These are phyloP conservation scores for Sitophilus oryzae DNA, from an alignment of 1,140 invertebrate genomes.

Conservation along the genomic window DNA sequence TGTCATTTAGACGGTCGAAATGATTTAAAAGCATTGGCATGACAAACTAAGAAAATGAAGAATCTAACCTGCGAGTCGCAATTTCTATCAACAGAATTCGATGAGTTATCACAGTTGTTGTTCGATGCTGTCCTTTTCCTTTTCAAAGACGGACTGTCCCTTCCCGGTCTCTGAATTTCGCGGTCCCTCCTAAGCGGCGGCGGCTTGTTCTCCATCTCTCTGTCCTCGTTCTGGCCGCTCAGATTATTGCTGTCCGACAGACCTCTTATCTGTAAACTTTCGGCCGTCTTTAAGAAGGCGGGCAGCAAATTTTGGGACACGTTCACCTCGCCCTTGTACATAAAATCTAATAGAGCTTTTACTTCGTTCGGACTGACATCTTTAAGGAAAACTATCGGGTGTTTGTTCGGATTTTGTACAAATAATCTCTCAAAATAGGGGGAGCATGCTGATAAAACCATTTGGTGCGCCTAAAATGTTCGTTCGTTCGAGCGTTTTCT, in stretches of 20 bases:
- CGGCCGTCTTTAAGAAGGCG: conserved; percentile 85
- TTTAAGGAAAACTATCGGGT: conserved; percentile 88
- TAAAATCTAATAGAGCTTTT: conserved; percentile 80
- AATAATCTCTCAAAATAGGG: conserved; percentile 93
- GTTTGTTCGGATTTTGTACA: conserved; percentile 82
- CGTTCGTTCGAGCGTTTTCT: no score
- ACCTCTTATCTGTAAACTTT: conserved; percentile 83
- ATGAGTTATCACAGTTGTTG: conserved; percentile 62
- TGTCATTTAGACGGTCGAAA: no score
- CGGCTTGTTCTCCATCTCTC: conserved; percentile 26
- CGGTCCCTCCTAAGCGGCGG: conserved; percentile 29
- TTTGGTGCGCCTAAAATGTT: conserved; percentile 72
- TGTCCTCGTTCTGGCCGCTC: conserved; percentile 45
- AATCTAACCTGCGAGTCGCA: conserved; percentile 58
- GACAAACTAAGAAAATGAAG: conserved; percentile 2
- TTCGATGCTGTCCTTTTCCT: conserved; percentile 62
- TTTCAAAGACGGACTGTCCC: conserved; percentile 51
- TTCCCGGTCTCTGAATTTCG: conserved; percentile 31
- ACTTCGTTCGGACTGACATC: conserved; percentile 83
- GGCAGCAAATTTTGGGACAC: conserved; percentile 80
- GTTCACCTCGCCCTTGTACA: conserved; percentile 89
- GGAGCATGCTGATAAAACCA: conserved; percentile 88
- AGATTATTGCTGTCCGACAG: conserved; percentile 74
- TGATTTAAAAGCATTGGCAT: no score
- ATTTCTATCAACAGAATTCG: conserved; percentile 59